Evolutionary conservation across 2,113 vertebrate genomes (phyloP), one percentile per base, ranked within the genome.

Genomic region (Narcine bancroftii): DNA sequence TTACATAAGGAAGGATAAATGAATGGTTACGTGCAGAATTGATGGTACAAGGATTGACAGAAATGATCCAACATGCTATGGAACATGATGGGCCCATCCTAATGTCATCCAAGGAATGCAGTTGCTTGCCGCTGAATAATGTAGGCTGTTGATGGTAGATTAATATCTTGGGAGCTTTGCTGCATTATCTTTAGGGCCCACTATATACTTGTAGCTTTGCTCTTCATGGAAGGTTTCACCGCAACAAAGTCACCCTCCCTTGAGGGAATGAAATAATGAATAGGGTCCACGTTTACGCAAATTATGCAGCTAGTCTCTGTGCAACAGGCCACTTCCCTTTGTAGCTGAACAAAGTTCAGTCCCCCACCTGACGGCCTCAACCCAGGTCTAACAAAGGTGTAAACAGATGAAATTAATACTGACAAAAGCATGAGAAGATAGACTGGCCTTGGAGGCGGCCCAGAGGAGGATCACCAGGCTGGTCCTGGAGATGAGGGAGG

Each of bases 101-200:
- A 47, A 79, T 79, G 76, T 79, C 76, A 79, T 79, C 24, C 29
- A 7, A 42, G 76, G 76, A 79, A 79, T 79, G 76, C 11, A 24
- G 76, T 24, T 47, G 76, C 39, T 29, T 45, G 47, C 19, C 76
- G 26, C 29, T 79, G 76, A 79, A 79, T 79, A 79, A 79, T 79
- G 76, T 79, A 4, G 39, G 42, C 10, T 79, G 76, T 79, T 77
- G 47, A 79, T 79, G 76, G 24, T 79, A 79, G 76, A 79, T 79
- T 79, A 79, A 79, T 79, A 79, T 79, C 76, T 79, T 79, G 76
- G 76, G 76, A 66, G 0, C 24, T 24, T 66, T 66, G 65, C 19
- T 66, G 65, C 15, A 47, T 79, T 79, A 79, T 45, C 76, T 79
- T 79, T 45, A 79, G 76, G 76, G 76, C 76, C 45, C 45, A 26